phyloP scores from a whole-genome alignment of 1,140 invertebrate species.

The Drosophila subpulchrella region DNA sequence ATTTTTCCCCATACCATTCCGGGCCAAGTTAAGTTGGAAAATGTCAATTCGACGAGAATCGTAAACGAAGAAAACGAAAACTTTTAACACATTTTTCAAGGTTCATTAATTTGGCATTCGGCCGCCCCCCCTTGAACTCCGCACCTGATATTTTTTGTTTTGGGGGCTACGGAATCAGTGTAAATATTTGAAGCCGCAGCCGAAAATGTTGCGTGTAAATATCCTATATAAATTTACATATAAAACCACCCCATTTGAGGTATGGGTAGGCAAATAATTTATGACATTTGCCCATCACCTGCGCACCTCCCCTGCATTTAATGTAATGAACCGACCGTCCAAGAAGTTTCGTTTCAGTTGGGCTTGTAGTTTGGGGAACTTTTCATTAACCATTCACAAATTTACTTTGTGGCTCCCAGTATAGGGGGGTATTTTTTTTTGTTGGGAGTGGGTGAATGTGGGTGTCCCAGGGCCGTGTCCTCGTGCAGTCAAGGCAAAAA shows the following conservation, averaged over 20 bases:
- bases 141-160: neutral
- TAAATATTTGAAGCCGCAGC: slow-evolving; percentile 80
- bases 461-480: slow-evolving; percentile 51
- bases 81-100: slow-evolving; percentile 83
- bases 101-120: slow-evolving; percentile 73
- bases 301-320: slow-evolving; percentile 49
- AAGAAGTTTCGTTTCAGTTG: slow-evolving; percentile 22
- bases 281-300: slow-evolving; percentile 71
- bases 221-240: slow-evolving; percentile 74
- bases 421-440: neutral
- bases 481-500: slow-evolving; percentile 62
- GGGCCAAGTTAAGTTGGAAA: slow-evolving; percentile 18
- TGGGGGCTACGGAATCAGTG: slow-evolving; percentile 55
- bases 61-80: slow-evolving; percentile 56
- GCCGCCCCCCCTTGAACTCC: neutral
- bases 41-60: slow-evolving; percentile 60
- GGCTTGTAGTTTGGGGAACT: slow-evolving; percentile 45
- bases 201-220: slow-evolving; percentile 80
- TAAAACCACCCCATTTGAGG: slow-evolving; percentile 9
- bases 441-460: neutral
- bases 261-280: slow-evolving; percentile 56
- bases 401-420: slow-evolving; percentile 69
- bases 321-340: slow-evolving; percentile 70
- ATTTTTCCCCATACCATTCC: neutral
- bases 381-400: slow-evolving; percentile 83